Percentiles rank a stretch among this genome's conserved stretches.
These are phyloP conservation scores for Centropus unirufus DNA, from an alignment of 2,113 vertebrate genomes.

Conservation along the genomic window DNA sequence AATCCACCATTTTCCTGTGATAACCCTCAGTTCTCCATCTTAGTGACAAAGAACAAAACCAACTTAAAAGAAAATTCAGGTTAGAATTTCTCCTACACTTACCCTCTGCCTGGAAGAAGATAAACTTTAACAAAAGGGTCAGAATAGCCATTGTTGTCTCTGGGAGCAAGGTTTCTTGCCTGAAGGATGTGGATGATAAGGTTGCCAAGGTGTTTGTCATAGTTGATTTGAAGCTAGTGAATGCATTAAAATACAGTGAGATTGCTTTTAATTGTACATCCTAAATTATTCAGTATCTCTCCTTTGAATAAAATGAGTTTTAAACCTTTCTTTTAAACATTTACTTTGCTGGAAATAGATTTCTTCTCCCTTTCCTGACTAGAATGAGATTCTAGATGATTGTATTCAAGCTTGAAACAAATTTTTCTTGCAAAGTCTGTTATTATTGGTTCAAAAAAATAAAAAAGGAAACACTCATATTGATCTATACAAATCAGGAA, in stretches of 20 bases:
- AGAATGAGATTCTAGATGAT: neutral
- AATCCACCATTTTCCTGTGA: neutral
- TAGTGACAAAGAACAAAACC: neutral
- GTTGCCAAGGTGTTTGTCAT: slow-evolving; percentile 95
- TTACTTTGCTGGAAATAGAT: neutral
- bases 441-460: neutral
- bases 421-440: neutral
- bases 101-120: slow-evolving; percentile 98
- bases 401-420: neutral
- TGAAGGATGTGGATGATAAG: slow-evolving; percentile 97
- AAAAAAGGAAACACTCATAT: neutral
- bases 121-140: slow-evolving; percentile 99
- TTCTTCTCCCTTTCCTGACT: neutral
- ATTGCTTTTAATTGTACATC: neutral
- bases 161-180: slow-evolving; percentile 92
- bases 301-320: neutral
- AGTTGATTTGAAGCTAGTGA: slow-evolving; percentile 95
- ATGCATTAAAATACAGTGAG: slow-evolving; percentile 27
- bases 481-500: neutral
- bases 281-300: neutral
- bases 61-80: neutral
- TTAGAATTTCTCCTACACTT: slow-evolving; percentile 64
- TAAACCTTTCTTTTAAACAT: neutral
- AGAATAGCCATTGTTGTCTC: slow-evolving; percentile 96
- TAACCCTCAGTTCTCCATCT: neutral